These are phyloP conservation scores for Panagrolaimus sp. DNA, from an alignment of 1,140 invertebrate species.

Conservation along the genomic window DNA sequence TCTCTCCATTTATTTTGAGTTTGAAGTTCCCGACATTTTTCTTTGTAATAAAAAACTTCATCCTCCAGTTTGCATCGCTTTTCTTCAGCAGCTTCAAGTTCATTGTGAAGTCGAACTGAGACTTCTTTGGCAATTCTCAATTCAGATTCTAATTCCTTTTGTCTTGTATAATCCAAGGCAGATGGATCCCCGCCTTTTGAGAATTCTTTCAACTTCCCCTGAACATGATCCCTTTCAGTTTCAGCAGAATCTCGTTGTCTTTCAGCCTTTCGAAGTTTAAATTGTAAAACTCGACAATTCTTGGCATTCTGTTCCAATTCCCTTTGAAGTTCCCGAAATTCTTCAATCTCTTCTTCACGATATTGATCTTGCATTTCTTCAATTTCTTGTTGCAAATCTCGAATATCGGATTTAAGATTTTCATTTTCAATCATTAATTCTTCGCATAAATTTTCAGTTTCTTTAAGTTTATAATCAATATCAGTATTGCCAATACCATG, in stretches of 20 bases:
- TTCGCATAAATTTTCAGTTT: conserved; percentile 73
- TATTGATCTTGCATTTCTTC: conserved; percentile 80
- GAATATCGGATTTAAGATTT: conserved; percentile 83
- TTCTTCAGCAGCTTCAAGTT: conserved; percentile 71
- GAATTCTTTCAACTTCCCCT: neutral
- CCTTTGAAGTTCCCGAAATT: conserved; percentile 85
- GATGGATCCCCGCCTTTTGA: conserved; percentile 30
- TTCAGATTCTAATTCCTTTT: conserved; percentile 72
- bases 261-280: conserved; percentile 93
- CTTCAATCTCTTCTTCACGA: conserved; percentile 90
- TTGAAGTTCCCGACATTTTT: conserved; percentile 60
- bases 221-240: conserved; percentile 22
- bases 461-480: conserved; percentile 22
- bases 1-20: conserved; percentile 51
- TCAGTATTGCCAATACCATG: neutral
- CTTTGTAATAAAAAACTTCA: conserved; percentile 63
- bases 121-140: conserved; percentile 75
- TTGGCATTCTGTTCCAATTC: conserved; percentile 91
- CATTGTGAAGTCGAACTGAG: conserved; percentile 65
- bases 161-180: conserved; percentile 12
- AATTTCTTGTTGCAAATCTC: conserved; percentile 88
- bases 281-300: conserved; percentile 94
- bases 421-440: conserved; percentile 70
- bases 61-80: conserved; percentile 63
- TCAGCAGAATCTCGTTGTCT: conserved; percentile 69